phyloP scores from a whole-genome alignment of 1,140 invertebrate species.

The Anastrepha ludens region DNA sequence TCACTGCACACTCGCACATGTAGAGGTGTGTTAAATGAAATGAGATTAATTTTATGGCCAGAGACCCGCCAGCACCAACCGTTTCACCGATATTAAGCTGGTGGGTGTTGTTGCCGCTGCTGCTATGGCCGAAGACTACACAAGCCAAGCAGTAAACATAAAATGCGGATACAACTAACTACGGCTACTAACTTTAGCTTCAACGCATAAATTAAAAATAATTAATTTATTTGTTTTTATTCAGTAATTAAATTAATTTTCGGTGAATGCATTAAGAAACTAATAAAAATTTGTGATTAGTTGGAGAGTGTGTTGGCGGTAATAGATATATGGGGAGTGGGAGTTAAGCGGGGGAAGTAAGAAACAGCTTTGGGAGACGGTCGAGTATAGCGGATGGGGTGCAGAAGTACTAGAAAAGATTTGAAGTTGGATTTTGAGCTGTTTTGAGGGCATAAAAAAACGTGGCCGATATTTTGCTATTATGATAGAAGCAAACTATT shows the following conservation, averaged over 20 bases:
- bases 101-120: neutral
- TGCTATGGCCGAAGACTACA: no score
- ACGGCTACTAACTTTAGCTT: neutral
- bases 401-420: no score
- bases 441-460: no score
- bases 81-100: neutral
- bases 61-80: neutral
- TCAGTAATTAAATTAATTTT: slow-evolving; percentile 9
- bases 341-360: neutral
- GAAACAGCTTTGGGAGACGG: neutral
- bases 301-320: neutral
- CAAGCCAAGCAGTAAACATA: neutral
- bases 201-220: neutral
- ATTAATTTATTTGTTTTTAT: neutral
- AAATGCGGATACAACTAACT: slow-evolving; percentile 6
- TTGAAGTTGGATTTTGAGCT: no score
- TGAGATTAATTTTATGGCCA: slow-evolving; percentile 4
- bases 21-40: neutral
- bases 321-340: neutral
- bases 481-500: no score
- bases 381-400: neutral
- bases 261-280: neutral
- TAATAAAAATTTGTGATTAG: neutral
- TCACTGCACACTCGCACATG: neutral
- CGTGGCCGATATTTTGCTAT: no score